A percentile compares a stretch with the other conserved stretches of the same genome.
Conservation (phyloP, 2,797 vertebrate genomes). For the Kryptopterus vitreolus region DNA sequence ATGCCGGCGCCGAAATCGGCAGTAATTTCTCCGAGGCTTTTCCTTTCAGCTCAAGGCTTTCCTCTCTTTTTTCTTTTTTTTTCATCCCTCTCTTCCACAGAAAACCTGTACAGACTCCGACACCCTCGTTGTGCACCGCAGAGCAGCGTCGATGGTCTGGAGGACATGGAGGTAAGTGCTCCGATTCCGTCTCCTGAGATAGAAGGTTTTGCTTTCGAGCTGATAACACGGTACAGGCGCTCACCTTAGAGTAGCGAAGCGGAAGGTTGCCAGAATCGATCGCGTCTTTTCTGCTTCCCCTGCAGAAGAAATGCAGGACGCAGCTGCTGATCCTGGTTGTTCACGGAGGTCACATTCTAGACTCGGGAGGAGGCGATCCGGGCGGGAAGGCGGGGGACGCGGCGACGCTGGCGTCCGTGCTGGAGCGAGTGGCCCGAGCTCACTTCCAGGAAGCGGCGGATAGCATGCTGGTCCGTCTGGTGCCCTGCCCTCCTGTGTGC, state of each 20-base stretch:
- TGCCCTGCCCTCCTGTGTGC: slow-evolving; percentile 95
- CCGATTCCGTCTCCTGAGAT: not conserved
- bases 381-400: slow-evolving; percentile 93
- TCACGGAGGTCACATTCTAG: slow-evolving; percentile 97
- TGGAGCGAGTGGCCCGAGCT: slow-evolving; percentile 92
- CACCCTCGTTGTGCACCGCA: slow-evolving; percentile 83
- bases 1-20: not conserved
- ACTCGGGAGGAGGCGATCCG: slow-evolving; percentile 88
- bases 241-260: not conserved
- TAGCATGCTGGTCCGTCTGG: slow-evolving; percentile 88
- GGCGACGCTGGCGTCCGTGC: slow-evolving; percentile 88
- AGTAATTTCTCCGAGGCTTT: not conserved
- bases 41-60: slow-evolving; percentile 25
- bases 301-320: slow-evolving; percentile 59
- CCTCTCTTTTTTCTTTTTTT: not conserved
- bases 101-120: slow-evolving; percentile 83
- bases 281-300: not conserved
- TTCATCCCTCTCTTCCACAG: slow-evolving; percentile 60
- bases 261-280: not conserved
- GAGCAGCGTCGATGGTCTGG: slow-evolving; percentile 89
- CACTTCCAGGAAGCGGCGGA: slow-evolving; percentile 94
- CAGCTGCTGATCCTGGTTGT: slow-evolving; percentile 80
- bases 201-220: not conserved
- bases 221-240: not conserved
- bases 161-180: slow-evolving; percentile 83